Evolutionary conservation across 2,888 invertebrate genomes (phyloP), one percentile per base, ranked within the genome.

Genomic region (Thereva nobilitata): DNA sequence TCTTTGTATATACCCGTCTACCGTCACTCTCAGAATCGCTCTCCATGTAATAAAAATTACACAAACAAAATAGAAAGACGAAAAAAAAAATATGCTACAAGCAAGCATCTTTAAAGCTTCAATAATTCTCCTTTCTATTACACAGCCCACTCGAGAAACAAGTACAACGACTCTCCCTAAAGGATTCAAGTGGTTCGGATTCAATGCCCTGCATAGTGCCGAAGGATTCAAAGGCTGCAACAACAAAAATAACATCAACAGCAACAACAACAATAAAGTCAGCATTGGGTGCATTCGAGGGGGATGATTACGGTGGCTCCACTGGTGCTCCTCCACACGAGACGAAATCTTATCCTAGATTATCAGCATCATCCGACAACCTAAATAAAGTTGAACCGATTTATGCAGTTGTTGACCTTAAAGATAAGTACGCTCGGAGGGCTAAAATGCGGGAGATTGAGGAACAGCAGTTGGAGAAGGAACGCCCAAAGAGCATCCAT

Each of bases 381-480:
- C 57, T 67, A 57, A 67, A 67, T 66, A 67, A 57, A 41, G 55
- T 63, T 61, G 76, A 76, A 59, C 76, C 76, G 12, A 75, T 76
- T 70, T 77, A 77, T 73, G 76, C 77, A n/a, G 74, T 76, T 8
- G 74, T 77, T 38, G 75, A 77, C 71, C 72, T 77, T n/a, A 74
- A 75, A 69, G 72, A 75, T 64, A 77, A 77, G 70, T 74, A 76
- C 64, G 76, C 74, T 9, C 72, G 72, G 40, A 70, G 75, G 23
- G 72, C 73, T 1, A 73, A 71, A 64, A 68, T 74, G 50, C 72
- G 74, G 40, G 67, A 68, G 41, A 45, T 68, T 9, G 71, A 74
- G 64, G 71, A 71, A 38, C 23, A 23, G 49, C 71, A 71, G 57
- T 63, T 64, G 10, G 66, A 68, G 23, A 54, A 67, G 37, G 71